phyloP scores from a whole-genome alignment of 2,888 invertebrate genomes.

The Catocala fraxini region DNA sequence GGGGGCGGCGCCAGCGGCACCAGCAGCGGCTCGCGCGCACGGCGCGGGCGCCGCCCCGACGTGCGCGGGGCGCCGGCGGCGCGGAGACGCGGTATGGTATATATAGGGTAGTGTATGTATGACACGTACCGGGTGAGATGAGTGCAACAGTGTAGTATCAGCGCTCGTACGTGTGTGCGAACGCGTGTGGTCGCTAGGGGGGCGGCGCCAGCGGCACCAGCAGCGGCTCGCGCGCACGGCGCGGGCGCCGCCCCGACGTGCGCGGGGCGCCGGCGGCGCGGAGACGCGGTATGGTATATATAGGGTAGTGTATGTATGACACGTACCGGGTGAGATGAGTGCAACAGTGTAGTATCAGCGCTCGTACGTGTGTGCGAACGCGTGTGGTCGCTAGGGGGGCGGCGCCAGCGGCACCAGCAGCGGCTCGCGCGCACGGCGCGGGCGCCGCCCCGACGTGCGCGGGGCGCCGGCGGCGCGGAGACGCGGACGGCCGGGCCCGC shows the following conservation, averaged over 20 bases:
- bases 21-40: slow-evolving; percentile 55
- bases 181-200: slow-evolving; percentile 55
- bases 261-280: slow-evolving; percentile 55
- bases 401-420: slow-evolving; percentile 86
- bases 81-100: slow-evolving; percentile 44
- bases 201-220: slow-evolving; percentile 87
- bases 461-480: slow-evolving; percentile 56
- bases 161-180: neutral
- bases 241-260: slow-evolving; percentile 9
- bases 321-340: no score
- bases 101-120: no score
- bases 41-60: neutral
- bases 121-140: no score
- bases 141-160: no score
- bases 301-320: no score
- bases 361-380: neutral
- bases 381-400: slow-evolving; percentile 63
- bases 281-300: slow-evolving; percentile 41
- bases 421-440: slow-evolving; percentile 76
- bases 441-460: slow-evolving; percentile 56
- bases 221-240: slow-evolving; percentile 40
- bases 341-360: no score
- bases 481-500: slow-evolving; percentile 53
- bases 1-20: slow-evolving; percentile 87
- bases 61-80: slow-evolving; percentile 56